Conservation (phyloP, 2,113 vertebrate species). For the Delphinus delphis region DNA sequence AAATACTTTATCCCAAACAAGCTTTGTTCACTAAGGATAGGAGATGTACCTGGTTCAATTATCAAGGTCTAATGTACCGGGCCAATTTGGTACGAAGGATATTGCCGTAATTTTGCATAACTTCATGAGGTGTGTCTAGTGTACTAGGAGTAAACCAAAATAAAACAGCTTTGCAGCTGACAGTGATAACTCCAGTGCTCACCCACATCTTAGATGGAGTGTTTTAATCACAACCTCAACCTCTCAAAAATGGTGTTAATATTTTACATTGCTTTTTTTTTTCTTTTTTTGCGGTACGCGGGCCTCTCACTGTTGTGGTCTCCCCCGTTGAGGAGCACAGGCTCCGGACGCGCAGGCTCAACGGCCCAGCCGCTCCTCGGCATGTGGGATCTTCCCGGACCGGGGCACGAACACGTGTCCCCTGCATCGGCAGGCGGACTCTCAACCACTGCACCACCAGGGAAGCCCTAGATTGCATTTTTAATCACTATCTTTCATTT, state of each 20-base stretch:
- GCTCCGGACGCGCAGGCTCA: no score
- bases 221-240: neutral
- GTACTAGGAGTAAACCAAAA: neutral
- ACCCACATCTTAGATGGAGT: neutral
- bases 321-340: no score
- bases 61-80: neutral
- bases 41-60: neutral
- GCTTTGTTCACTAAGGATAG: neutral
- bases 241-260: neutral
- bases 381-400: no score
- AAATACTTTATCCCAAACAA: neutral
- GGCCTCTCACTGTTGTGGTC: no score
- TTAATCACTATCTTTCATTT: conserved; percentile 17
- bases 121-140: neutral
- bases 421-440: no score
- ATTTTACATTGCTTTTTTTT: neutral
- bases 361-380: no score
- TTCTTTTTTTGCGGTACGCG: no score
- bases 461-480: neutral
- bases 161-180: neutral
- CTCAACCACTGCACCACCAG: no score
- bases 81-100: neutral
- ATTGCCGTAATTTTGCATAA: neutral
- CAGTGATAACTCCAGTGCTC: neutral
- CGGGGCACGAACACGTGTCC: no score